Base-by-base conservation (phyloP, 1,140 invertebrate genomes). In the Rhysida immarginata region DNA sequence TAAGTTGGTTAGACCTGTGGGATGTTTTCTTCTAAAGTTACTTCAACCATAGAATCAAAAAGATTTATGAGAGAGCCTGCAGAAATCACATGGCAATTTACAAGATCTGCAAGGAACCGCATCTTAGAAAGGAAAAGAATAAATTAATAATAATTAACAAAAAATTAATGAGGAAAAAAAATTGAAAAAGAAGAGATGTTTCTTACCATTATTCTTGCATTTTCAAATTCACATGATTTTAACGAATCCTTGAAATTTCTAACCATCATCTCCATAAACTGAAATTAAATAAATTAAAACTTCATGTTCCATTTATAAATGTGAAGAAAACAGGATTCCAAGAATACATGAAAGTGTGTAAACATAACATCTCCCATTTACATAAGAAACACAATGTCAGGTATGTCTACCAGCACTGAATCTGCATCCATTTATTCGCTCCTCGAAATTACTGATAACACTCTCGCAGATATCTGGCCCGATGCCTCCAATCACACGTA, bases 11-110 rank as follows among this genome's bases (percentile, higher is more conserved):
- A 35, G 29, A 35, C 78, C 69, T 82, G 80, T 29, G 93, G 93
- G 25, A 93, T 89, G 61, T 81, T 82, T 66, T 94, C 89, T 71
- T 98, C 95, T 66, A 93, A 84, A 0, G 91, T 87, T 56, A 88
- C 85, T 71, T 97, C 91, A 25, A 98, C 80, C 77, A 99, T 85
- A 61, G 83, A 92, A 68, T 97, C 90, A 62, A 96, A 80, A 53
- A 98, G 73, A 64, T 91, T 87, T 60, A 98, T 73, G 24, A 98
- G 73, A 2, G 93, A 96, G 29, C 83, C 85, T 42, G 90, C 87
- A 25, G 91, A 92, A 53, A 99, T 80, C 1, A 99, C 93, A 72
- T 96, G 90, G 64, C 92, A 96, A 69, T 98, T 99, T 0, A 96
- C 93, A 54, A 98, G 75, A 74, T 98, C 95, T 2, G 90, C 82